These are phyloP conservation scores for Phalera bucephala DNA, from an alignment of 2,888 invertebrate species.

Conservation along the genomic window DNA sequence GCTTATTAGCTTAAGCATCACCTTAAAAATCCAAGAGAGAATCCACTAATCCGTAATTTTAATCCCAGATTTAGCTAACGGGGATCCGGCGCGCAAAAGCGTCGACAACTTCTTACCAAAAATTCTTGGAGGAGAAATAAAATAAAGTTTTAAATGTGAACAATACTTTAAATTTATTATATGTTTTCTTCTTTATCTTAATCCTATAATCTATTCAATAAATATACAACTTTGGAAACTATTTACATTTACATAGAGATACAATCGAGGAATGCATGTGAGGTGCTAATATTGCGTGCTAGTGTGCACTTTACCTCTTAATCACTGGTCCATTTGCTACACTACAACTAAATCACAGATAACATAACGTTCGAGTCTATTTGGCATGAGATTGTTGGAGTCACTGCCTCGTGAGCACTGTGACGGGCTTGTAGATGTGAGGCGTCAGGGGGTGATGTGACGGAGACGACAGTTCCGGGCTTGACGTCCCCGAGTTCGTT, in stretches of 20 bases:
- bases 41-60: constrained; percentile 9
- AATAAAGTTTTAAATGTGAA: constrained; percentile 44
- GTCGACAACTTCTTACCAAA: neutral
- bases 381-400: constrained; percentile 32
- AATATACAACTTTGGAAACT: constrained; percentile 73
- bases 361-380: constrained; percentile 43
- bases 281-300: constrained; percentile 48
- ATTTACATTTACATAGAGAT: constrained; percentile 59
- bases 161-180: constrained; percentile 65
- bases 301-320: constrained; percentile 45
- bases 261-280: constrained; percentile 60
- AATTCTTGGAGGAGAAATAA: too few species aligned
- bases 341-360: constrained; percentile 78
- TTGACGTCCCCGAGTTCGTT: constrained; percentile 62
- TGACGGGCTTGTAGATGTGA: constrained; percentile 81
- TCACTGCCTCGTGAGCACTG: constrained; percentile 82
- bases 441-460: constrained; percentile 67
- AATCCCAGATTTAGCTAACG: constrained; percentile 10
- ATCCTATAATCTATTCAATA: constrained; percentile 64
- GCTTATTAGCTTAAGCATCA: constrained; percentile 1
- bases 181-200: constrained; percentile 55
- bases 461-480: constrained; percentile 67
- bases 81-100: neutral
- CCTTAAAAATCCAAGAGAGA: constrained; percentile 4
- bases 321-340: constrained; percentile 55